Evolutionary conservation across 2,888 invertebrate species (phyloP), one percentile per base, ranked within the genome.

Genomic region (Bimastos eiseni): DNA sequence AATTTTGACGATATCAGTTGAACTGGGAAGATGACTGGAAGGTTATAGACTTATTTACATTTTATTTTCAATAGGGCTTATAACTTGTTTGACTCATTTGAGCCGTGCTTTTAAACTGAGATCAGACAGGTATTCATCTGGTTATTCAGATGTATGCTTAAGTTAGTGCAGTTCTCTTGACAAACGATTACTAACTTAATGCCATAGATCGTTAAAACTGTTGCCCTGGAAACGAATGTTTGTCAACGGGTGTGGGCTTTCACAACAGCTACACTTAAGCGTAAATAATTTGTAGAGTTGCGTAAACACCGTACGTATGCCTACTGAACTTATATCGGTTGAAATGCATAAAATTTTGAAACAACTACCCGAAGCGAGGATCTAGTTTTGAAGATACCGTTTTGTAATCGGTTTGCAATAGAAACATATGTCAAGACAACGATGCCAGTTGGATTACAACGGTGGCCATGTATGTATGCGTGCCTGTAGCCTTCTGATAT

Each of bases 361-460:
- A 33, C 86, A 86, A 86, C 86, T 36, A 37, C 33, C 6, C 33
- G 34, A 36, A 36, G 33, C 5, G 13, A 86, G 30, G 0, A 86
- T 21, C 34, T 36, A 37, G 33, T 70, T 30, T 70, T 70, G n/a
- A 70, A 70, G 70, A 70, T 70, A 70, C 70, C 70, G n/a, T 6
- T 55, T 70, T 70, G n/a, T n/a, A 70, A 70, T n/a, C 70, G n/a
- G 70, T 70, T 70, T 70, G n/a, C 70, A 70, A 30, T 13, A n/a
- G 70, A 70, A 70, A n/a, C 70, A n/a, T 70, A 70, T 70, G 11
- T n/a, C 11, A 70, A 70, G n/a, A 70, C 70, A n/a, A 70, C 86
- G 1, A 86, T 86, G 86, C 86, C 86, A 21, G 86, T 86, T 36
- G 86, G 86, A 86, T 24, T 86, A 36, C 86, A 86, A 86, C 86